phyloP scores from a whole-genome alignment of 1,140 invertebrate genomes.

The Eumeta japonica region DNA sequence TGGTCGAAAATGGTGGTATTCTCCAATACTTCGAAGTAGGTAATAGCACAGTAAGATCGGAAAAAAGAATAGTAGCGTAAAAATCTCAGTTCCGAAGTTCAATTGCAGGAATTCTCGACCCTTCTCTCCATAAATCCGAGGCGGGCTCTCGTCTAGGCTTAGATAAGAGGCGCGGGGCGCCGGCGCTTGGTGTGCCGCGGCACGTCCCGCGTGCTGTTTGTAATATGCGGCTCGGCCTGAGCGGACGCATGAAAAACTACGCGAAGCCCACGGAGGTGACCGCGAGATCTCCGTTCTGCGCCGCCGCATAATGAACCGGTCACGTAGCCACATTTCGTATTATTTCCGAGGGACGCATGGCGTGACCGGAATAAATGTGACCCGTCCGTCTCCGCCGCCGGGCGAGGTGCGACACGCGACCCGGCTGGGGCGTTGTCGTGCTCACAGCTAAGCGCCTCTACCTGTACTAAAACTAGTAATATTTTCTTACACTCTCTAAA shows the following conservation, averaged over 20 bases:
- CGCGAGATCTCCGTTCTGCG: conserved; percentile 23
- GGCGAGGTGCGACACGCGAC: conserved; percentile 22
- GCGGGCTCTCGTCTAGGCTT: no score
- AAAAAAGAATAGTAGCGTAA: no score
- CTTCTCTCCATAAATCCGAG: no score
- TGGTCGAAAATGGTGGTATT: no score
- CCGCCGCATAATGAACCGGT: conserved; percentile 51
- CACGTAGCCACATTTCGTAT: conserved; percentile 57
- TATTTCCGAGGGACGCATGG: conserved; percentile 52
- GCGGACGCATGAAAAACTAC: conserved; percentile 17
- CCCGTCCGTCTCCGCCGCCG: no score
- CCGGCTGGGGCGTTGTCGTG: conserved; percentile 62
- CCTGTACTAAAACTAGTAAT: conserved; percentile 60
- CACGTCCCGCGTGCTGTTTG: conserved; percentile 12
- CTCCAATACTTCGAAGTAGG: no score
- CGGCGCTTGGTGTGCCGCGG: conserved; percentile 12
- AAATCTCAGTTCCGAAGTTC: no score
- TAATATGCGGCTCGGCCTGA: conserved; percentile 15
- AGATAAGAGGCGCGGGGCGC: no score
- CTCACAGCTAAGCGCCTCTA: conserved; percentile 87
- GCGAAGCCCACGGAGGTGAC: conserved; percentile 20
- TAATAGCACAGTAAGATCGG: no score
- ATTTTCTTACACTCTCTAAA: not conserved
- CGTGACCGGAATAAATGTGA: conserved; percentile 52
- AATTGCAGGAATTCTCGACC: no score